Conservation (phyloP, 2,797 vertebrate species). For the Gymnoscopelus braueri region DNA sequence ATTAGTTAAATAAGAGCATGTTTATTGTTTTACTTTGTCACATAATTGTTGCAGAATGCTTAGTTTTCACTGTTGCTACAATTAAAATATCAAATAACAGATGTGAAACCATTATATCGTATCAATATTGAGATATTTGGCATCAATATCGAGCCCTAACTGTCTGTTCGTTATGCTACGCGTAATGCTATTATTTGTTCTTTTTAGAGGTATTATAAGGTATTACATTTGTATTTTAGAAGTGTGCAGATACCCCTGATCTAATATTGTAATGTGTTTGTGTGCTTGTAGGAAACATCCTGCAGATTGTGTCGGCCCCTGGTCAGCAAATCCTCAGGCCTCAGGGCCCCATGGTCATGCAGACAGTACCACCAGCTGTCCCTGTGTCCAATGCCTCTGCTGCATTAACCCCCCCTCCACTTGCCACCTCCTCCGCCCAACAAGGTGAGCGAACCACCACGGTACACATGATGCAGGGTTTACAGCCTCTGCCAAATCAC, state of each 20-base stretch:
- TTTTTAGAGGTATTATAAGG: neutral
- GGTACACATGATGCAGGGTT: neutral
- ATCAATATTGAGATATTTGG: too few species aligned
- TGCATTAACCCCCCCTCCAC: constrained; percentile 78
- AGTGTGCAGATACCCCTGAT: too few species aligned
- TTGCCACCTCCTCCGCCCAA: constrained; percentile 76
- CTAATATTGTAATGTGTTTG: constrained; percentile 28
- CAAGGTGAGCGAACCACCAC: constrained; percentile 79
- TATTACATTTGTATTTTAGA: neutral
- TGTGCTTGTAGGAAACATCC: constrained; percentile 89
- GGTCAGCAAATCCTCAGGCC: constrained; percentile 93
- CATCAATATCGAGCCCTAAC: too few species aligned
- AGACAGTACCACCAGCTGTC: constrained; percentile 86
- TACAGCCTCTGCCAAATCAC: too few species aligned
- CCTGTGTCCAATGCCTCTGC: constrained; percentile 84
- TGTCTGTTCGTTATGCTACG: too few species aligned
- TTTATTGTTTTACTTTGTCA: neutral
- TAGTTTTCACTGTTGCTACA: too few species aligned
- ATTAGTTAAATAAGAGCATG: neutral
- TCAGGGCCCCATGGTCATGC: constrained; percentile 92
- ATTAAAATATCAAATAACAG: too few species aligned
- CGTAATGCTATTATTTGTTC: too few species aligned
- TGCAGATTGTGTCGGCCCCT: constrained; percentile 96
- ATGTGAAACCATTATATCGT: too few species aligned
- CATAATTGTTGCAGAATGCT: neutral